A percentile compares a stretch with the other conserved stretches of the same genome.
phyloP scores from a whole-genome alignment of 2,888 invertebrate genomes.

The Oscheius sp. region DNA sequence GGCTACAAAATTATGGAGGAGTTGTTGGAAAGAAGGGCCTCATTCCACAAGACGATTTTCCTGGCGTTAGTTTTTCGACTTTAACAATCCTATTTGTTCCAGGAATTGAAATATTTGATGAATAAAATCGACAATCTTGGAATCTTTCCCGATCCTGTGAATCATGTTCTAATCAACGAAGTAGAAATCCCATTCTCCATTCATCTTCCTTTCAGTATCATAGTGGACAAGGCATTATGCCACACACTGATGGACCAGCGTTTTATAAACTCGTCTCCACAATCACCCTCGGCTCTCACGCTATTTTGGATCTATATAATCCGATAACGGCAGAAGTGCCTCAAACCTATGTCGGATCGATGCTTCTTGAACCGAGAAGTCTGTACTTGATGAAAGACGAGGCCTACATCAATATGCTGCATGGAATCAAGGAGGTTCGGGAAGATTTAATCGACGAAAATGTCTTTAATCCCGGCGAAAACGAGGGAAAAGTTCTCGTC shows the following conservation, averaged over 20 bases:
- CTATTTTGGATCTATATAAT: constrained; percentile 83
- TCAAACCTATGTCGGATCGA: constrained; percentile 56
- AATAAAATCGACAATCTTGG: constrained; percentile 42
- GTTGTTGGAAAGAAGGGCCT: constrained; percentile 90
- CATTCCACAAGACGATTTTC: constrained; percentile 85
- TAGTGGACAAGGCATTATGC: constrained; percentile 86
- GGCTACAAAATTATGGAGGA: constrained; percentile 98
- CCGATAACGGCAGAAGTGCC: constrained; percentile 30
- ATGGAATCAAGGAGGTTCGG: constrained; percentile 60
- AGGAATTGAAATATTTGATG: constrained; percentile 50
- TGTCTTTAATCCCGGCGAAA: constrained; percentile 18
- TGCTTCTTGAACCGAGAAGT: constrained; percentile 87
- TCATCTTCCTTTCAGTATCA: constrained; percentile 11
- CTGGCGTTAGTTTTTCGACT: constrained; percentile 73
- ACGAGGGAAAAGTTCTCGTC: constrained; percentile 13
- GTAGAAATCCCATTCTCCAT: too few relatives aligned
- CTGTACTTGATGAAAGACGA: constrained; percentile 84
- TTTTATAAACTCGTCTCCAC: constrained; percentile 92
- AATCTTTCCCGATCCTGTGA: constrained; percentile 45
- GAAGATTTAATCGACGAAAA: constrained; percentile 28
- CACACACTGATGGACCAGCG: constrained; percentile 92
- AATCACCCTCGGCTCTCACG: constrained; percentile 88
- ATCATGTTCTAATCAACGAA: constrained; percentile 53
- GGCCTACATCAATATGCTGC: constrained; percentile 80
- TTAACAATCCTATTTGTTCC: background rate